Percentiles rank a stretch among this genome's conserved stretches.
phyloP scores from a whole-genome alignment of 2,113 vertebrate species.

The Bubalus kerabau region DNA sequence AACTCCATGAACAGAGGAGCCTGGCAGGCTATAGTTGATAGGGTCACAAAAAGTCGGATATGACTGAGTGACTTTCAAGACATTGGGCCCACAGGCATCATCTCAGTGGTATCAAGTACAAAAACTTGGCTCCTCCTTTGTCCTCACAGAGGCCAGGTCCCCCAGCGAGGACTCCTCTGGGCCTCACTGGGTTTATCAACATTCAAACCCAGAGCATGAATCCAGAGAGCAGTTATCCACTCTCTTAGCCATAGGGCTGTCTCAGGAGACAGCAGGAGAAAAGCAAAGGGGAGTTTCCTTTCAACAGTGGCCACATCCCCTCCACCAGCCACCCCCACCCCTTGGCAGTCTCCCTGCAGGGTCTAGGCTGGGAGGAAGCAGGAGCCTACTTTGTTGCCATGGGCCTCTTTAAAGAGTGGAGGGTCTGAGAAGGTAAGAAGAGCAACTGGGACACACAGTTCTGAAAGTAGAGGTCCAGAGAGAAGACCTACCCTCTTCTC shows the following conservation, averaged over 20 bases:
- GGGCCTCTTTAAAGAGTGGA: neutral
- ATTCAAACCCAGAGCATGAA: neutral
- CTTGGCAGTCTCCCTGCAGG: neutral
- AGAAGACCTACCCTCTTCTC: constrained; percentile 8
- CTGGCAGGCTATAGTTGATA: neutral
- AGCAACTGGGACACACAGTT: neutral
- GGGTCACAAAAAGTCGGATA: neutral
- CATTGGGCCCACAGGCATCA: neutral
- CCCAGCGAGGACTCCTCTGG: neutral
- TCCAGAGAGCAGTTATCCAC: neutral
- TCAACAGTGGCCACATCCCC: neutral
- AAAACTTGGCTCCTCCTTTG: neutral
- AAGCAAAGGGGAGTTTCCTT: neutral
- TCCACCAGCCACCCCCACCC: neutral
- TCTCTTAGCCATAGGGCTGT: neutral
- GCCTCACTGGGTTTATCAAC: neutral
- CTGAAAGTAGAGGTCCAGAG: neutral
- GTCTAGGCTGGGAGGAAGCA: neutral
- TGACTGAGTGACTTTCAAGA: neutral
- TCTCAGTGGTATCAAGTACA: neutral
- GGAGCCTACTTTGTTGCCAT: neutral
- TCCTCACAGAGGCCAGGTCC: neutral
- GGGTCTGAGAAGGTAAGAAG: neutral
- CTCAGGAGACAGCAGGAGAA: neutral
- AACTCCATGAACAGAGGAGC: neutral